Conservation (phyloP, 2,113 vertebrate species). For the Marcusenius ussheri region DNA sequence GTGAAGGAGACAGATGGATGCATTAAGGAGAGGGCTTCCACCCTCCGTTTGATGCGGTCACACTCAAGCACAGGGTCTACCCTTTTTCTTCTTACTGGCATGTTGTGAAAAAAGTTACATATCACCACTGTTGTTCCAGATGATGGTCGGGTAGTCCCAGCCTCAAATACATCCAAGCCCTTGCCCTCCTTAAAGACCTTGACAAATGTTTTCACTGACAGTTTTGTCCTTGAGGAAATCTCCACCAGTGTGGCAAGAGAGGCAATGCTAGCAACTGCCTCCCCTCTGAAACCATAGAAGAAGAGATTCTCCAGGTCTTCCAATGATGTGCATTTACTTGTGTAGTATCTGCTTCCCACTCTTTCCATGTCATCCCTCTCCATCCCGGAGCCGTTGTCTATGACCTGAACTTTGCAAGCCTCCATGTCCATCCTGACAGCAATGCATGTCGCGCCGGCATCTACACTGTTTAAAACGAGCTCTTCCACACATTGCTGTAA, state of each 20-base stretch:
- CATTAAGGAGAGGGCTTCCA: constrained; percentile 82
- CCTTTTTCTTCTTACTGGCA: constrained; percentile 82
- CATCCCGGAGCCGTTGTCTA: constrained; percentile 85
- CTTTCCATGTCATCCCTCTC: constrained; percentile 65
- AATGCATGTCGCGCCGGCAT: constrained; percentile 83
- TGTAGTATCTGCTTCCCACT: constrained; percentile 75
- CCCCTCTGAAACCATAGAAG: constrained; percentile 85
- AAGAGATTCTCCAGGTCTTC: constrained; percentile 73
- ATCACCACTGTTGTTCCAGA: constrained; percentile 77
- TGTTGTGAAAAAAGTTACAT: constrained; percentile 79
- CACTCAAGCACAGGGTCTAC: constrained; percentile 74
- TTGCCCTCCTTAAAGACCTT: constrained; percentile 78
- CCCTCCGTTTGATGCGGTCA: constrained; percentile 76
- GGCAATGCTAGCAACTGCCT: constrained; percentile 82
- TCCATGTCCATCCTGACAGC: constrained; percentile 80
- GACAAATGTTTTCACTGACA: constrained; percentile 68
- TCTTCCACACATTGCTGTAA: constrained; percentile 88
- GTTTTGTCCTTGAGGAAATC: constrained; percentile 71
- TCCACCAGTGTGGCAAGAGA: constrained; percentile 74
- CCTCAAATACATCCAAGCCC: constrained; percentile 63
- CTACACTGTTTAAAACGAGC: constrained; percentile 82
- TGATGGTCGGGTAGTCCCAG: constrained; percentile 68
- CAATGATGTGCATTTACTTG: constrained; percentile 77
- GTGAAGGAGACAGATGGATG: constrained; percentile 85
- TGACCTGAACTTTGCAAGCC: constrained; percentile 83